Evolutionary conservation across 2,888 invertebrate genomes (phyloP), one percentile per base, ranked within the genome.

Genomic region (Tenthredo mesomela): DNA sequence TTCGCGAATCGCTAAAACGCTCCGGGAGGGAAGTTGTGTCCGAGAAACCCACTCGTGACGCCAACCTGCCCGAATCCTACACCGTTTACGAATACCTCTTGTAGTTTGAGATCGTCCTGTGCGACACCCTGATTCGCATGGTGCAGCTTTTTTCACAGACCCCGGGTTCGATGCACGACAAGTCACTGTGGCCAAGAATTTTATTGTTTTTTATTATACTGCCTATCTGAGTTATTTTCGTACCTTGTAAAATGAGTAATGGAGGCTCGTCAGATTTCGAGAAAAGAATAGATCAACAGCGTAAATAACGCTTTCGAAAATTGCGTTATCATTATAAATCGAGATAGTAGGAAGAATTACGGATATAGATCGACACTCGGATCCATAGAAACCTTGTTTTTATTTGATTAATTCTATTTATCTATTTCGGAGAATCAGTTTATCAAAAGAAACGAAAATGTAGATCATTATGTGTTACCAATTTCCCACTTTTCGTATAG

Each of bases 1-100:
- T 82, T 88, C 85, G 9, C 82, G 87, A 65, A 88, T 80, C 1
- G 82, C 86, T 29, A 88, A 75, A 40, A 85, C 85, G 71, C 84
- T 85, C 33, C 82, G 61, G 73, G 50, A 43, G n/a, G 61, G 61
- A 21, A 86, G 78, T n/a, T 82, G 43, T 33, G 82, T 84, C n/a
- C 85, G 85, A 73, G 84, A 84, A 15, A 86, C 84, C 88, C 88
- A 88, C 86, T 88, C 86, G 86, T 88, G 86, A 33, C 84, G 83
- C 88, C 88, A 88, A 65, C 87, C 82, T 15, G 86, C 12, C 0
- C 75, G 73, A 37, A 85, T 77, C 25, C 77, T 65, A 47, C 77
- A 82, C 37, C 80, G 80, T 61, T 58, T 80, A 80, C 80, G 80
- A 37, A 80, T 80, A 61, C 80, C 80, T 80, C 61, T 58, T 21